phyloP scores from a whole-genome alignment of 53 echinoderm and acorn worm genomes.

The Arbacia lixula region DNA sequence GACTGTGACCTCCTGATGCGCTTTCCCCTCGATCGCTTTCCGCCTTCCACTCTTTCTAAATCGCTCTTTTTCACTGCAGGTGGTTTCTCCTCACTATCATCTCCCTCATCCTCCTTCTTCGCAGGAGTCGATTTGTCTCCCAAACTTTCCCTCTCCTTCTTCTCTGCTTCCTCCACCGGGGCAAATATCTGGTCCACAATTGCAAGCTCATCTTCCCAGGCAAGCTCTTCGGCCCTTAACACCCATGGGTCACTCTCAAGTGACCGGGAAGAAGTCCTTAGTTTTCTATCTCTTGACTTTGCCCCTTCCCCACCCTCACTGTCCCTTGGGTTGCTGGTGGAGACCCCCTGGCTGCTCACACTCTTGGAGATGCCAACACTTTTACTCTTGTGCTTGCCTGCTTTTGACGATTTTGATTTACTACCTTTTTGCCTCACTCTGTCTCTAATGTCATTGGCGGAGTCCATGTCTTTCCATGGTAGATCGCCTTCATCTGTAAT shows the following conservation, averaged over 20 bases:
- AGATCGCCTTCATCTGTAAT: conserved; percentile 45
- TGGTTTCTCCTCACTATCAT: conserved; percentile 3
- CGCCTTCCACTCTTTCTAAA: not conserved
- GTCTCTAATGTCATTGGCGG: conserved; percentile 37
- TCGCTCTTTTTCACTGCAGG: conserved; percentile 36
- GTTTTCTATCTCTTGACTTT: conserved; percentile 25
- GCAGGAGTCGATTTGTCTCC: conserved; percentile 28
- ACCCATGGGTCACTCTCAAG: conserved; percentile 56
- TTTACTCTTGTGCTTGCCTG: conserved; percentile 41
- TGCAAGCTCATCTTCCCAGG: conserved; percentile 54
- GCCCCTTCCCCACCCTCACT: conserved; percentile 4
- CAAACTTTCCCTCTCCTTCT: not conserved
- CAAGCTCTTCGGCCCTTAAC: conserved; percentile 41
- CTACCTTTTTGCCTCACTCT: conserved; percentile 27
- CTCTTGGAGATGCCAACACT: conserved; percentile 38
- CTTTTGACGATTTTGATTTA: conserved; percentile 37
- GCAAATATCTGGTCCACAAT: conserved; percentile 46
- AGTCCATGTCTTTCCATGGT: conserved; percentile 52
- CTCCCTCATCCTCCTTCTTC: not conserved
- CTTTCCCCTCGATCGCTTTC: conserved; percentile 3
- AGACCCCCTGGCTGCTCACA: conserved; percentile 48
- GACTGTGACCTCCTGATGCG: conserved; percentile 41
- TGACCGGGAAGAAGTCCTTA: conserved; percentile 28
- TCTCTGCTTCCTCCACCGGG: conserved; percentile 13
- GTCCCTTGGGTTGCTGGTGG: conserved; percentile 10